Conservation (phyloP, 64 coral and sea anemone genomes). For the Anthopleura sola region DNA sequence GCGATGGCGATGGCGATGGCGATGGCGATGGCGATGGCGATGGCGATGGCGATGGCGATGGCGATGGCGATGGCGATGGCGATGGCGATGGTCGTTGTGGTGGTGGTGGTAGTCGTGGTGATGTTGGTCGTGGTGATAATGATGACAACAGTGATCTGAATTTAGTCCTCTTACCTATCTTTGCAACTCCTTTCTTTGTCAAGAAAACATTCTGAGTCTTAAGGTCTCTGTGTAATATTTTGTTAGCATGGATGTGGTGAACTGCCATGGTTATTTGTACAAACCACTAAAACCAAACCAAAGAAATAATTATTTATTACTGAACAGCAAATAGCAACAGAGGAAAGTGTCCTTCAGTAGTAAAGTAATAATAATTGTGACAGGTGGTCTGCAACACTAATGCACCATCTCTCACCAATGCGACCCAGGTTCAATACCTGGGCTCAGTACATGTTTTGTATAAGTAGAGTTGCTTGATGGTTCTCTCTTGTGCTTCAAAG, state of each 20-base stretch:
- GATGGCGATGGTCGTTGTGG: background rate
- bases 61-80: background rate
- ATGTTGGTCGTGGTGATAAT: background rate
- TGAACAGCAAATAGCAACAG: background rate
- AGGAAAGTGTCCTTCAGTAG: too few species aligned
- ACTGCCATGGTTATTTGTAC: slow-evolving; percentile 92
- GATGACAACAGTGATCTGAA: background rate
- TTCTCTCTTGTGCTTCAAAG: too few species aligned
- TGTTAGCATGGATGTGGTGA: slow-evolving; percentile 92
- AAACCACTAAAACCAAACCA: slow-evolving; percentile 75
- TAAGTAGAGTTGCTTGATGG: too few species aligned
- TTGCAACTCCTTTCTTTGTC: slow-evolving; percentile 82
- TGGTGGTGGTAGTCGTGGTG: background rate
- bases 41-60: background rate
- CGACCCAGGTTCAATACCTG: too few species aligned
- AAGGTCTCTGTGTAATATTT: slow-evolving; percentile 92
- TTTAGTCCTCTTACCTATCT: slow-evolving; percentile 34
- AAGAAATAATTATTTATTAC: background rate
- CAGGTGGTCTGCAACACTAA: too few species aligned
- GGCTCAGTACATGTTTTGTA: too few species aligned
- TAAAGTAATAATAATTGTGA: too few species aligned
- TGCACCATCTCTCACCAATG: too few species aligned
- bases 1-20: background rate
- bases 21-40: background rate
- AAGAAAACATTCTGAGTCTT: slow-evolving; percentile 98